Evolutionary conservation across 2,888 invertebrate genomes (phyloP).

Genomic region (Watsonalla cultraria): DNA sequence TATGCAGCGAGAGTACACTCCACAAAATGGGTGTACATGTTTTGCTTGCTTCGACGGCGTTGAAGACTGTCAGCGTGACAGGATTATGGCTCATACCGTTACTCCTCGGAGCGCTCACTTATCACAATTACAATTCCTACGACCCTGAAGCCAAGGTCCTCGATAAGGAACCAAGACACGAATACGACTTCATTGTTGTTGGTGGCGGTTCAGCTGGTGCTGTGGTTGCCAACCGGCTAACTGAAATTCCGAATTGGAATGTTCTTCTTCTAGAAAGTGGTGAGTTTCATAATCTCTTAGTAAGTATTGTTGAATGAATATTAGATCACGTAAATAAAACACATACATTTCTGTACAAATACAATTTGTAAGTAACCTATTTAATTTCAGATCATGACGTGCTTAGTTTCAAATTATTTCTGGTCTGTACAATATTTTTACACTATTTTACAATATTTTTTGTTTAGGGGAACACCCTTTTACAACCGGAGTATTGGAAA

Average conservation of each 20-base stretch:
- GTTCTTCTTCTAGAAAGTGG: slow-evolving; percentile 88
- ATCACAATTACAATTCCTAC: slow-evolving; percentile 87
- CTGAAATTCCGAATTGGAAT: slow-evolving; percentile 87
- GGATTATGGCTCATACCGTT: slow-evolving; percentile 92
- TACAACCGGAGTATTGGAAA: too few relatives aligned
- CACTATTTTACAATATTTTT: too few relatives aligned
- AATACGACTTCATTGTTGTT: slow-evolving; percentile 91
- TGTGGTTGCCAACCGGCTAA: slow-evolving; percentile 89
- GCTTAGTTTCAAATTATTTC: too few relatives aligned
- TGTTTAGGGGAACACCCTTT: too few relatives aligned
- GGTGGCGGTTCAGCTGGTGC: slow-evolving; percentile 95
- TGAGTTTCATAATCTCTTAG: slow-evolving; percentile 24
- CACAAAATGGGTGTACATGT: slow-evolving; percentile 84
- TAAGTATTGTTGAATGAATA: too few relatives aligned
- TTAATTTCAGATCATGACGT: too few relatives aligned
- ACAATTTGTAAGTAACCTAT: too few relatives aligned
- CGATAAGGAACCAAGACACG: slow-evolving; percentile 83
- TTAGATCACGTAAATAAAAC: too few relatives aligned
- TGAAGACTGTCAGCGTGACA: slow-evolving; percentile 87
- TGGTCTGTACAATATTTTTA: too few relatives aligned
- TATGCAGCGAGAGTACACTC: slow-evolving; percentile 19
- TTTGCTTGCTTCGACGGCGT: slow-evolving; percentile 86
- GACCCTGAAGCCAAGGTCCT: slow-evolving; percentile 89
- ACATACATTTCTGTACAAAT: too few relatives aligned
- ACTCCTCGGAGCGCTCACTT: slow-evolving; percentile 88